Percentiles rank a stretch among this genome's conserved stretches.
Evolutionary conservation across 1,140 invertebrate genomes (phyloP).

Genomic region (Drosophila ohnishii): DNA sequence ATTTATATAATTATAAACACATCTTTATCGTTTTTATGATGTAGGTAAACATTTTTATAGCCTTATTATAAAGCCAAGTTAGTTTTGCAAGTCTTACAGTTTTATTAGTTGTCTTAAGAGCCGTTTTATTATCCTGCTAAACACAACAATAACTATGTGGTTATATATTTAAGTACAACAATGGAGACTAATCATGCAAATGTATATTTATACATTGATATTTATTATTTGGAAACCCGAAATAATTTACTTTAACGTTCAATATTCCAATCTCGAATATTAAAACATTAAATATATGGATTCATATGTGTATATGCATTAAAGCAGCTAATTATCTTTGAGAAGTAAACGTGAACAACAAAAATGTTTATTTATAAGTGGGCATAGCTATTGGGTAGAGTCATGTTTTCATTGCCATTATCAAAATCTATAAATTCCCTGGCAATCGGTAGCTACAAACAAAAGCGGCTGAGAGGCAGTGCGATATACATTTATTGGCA

Average conservation of each 20-base stretch:
- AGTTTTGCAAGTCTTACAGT: not conserved
- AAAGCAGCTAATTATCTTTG: conserved; percentile 12
- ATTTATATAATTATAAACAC: too few species aligned
- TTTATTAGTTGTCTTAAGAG: not conserved
- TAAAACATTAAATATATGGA: not conserved
- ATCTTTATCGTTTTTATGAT: not conserved
- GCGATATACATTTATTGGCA: conserved; percentile 4
- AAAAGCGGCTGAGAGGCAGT: not conserved
- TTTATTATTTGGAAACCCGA: not conserved
- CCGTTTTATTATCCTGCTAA: not conserved
- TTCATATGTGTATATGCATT: conserved; percentile 3
- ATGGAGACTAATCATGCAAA: not conserved
- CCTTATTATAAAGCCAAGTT: too few species aligned
- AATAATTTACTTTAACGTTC: not conserved
- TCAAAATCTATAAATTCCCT: conserved; percentile 18
- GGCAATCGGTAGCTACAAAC: conserved; percentile 4
- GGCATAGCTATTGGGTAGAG: not conserved
- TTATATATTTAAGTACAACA: not conserved
- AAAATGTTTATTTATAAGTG: conserved; percentile 9
- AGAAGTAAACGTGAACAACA: conserved; percentile 3
- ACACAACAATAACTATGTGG: not conserved
- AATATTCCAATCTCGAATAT: conserved; percentile 10
- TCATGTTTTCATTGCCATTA: not conserved
- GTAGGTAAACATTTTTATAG: not conserved
- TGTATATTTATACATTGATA: not conserved